Base-by-base conservation (phyloP, 2,888 invertebrate genomes). In the Nebria salina region DNA sequence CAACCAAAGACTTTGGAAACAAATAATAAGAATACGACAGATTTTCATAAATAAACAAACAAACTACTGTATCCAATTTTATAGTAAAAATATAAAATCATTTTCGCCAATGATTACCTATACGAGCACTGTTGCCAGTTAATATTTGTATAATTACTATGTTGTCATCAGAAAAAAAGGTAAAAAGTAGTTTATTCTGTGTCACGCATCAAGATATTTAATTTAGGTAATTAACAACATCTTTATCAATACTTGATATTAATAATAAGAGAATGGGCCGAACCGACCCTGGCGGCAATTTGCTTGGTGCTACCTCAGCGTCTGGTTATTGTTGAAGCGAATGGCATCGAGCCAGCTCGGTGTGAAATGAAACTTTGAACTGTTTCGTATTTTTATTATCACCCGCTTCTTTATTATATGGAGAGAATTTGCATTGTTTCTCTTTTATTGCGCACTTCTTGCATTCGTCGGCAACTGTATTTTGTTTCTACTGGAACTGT, bases 371-470 rank as follows among this genome's bases (percentile, higher is more conserved):
- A 85, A 85, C 84, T 84, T 82, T 82, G 82, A 82, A 84, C 83
- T 83, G 84, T 84, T 85, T 85, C 84, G 84, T 84, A 85, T 85
- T 85, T 85, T 85, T 85, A 85, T 84, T 85, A 84, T 85, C 84
- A 83, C 84, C 83, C 84, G 85, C 84, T 85, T 85, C 85, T 85
- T 85, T 85, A 85, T 85, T 85, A 84, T 84, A 83, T 34, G 34
- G 5, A 34, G 82, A 82, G 83, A 84, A 83, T 83, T 84, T 83
- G 82, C 82, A 82, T 82, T 82, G 82, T 82, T 81, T 82, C 72
- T 72, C 76, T 76, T 65, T 75, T 75, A 72, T 65, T 70, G 15
- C 15, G 7, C 41, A 34, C 64, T 72, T 66, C 20, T 66, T 66
- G 20, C 15, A 25, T 7, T 25, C 20, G 70, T 26, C 11, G 34